These are phyloP conservation scores for Cirrhinus molitorella DNA, from an alignment of 2,797 vertebrate species.

Conservation along the genomic window DNA sequence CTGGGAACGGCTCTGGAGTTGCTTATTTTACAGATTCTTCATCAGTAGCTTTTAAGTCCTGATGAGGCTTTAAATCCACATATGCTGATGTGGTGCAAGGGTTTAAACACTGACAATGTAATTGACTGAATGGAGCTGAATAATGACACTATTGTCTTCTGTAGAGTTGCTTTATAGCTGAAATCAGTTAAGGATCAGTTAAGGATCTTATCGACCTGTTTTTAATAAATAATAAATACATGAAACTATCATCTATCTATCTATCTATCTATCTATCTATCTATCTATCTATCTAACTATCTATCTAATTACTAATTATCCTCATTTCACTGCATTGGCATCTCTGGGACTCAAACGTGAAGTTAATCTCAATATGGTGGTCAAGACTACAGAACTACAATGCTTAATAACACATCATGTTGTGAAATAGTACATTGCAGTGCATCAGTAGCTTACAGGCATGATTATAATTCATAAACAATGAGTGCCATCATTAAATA, in stretches of 20 bases:
- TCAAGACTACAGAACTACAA: not conserved
- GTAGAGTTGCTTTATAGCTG: not conserved
- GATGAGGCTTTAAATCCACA: slow-evolving; percentile 32
- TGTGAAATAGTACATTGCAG: not conserved
- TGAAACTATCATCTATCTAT: no score
- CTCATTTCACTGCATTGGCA: not conserved
- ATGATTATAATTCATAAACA: slow-evolving; percentile 28
- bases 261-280: no score
- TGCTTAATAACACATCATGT: not conserved
- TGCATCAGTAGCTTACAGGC: slow-evolving; percentile 22
- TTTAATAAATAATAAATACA: not conserved
- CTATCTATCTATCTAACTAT: not conserved
- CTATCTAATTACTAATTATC: no score
- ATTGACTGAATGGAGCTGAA: not conserved
- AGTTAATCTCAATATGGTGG: not conserved
- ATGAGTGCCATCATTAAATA: slow-evolving; percentile 13
- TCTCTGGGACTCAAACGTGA: not conserved
- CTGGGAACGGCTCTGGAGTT: slow-evolving; percentile 55
- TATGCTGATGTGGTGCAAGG: slow-evolving; percentile 13
- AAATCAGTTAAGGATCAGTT: not conserved
- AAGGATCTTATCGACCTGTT: not conserved
- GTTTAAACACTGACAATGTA: not conserved
- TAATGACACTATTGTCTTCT: not conserved
- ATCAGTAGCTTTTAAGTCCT: slow-evolving; percentile 12
- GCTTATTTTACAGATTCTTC: slow-evolving; percentile 40